These are phyloP conservation scores for Triplophysa bombifrons DNA, from an alignment of 2,797 vertebrate genomes.

Conservation along the genomic window DNA sequence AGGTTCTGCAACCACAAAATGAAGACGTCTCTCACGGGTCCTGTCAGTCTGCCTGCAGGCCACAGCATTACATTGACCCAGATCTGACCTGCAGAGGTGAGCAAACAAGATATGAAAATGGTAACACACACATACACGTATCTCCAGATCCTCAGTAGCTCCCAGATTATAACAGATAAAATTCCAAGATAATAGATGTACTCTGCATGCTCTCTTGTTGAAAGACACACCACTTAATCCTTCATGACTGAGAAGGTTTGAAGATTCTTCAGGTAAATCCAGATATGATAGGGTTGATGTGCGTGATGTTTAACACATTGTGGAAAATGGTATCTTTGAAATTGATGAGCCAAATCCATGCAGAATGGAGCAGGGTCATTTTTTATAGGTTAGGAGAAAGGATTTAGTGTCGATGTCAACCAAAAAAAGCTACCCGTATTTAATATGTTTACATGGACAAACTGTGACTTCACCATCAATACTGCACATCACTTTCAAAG, in stretches of 20 bases:
- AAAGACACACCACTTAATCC: constrained; percentile 8
- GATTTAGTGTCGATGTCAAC: background rate
- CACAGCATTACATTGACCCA: constrained; percentile 73
- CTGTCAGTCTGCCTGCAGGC: constrained; percentile 78
- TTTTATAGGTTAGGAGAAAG: background rate
- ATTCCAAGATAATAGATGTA: constrained; percentile 30
- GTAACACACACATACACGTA: constrained; percentile 5
- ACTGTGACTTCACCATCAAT: background rate
- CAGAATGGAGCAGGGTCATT: constrained; percentile 2
- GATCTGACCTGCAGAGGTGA: constrained; percentile 83
- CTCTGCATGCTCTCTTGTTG: background rate
- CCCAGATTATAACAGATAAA: constrained; percentile 16
- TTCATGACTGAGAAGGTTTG: constrained; percentile 1
- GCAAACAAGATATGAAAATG: background rate
- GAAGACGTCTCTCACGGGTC: constrained; percentile 65
- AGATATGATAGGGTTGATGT: background rate
- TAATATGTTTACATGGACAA: background rate
- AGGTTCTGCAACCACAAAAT: constrained; percentile 73
- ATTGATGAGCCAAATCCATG: background rate
- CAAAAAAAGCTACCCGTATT: background rate
- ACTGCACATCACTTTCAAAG: background rate
- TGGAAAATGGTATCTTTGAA: background rate
- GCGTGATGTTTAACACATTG: background rate
- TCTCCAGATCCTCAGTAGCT: constrained; percentile 17
- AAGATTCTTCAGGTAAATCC: background rate